Percentiles rank a stretch among this genome's conserved stretches.
Conservation (phyloP, 1,140 invertebrate genomes). For the Stegodyphus dumicola region DNA sequence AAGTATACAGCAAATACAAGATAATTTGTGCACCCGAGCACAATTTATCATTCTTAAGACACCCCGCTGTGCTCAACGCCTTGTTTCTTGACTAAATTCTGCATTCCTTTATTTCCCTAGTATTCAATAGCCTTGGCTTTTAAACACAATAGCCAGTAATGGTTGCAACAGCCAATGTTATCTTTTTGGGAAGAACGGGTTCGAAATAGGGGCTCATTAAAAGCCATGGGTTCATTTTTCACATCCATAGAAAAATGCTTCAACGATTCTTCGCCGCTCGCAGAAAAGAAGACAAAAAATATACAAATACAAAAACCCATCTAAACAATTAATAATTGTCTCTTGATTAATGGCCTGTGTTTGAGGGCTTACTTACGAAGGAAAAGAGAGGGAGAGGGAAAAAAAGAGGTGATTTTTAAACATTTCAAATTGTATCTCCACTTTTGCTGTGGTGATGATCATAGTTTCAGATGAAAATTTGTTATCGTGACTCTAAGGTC, state of each 20-base stretch:
- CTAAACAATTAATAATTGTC: conserved; percentile 5
- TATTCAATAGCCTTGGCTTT: neutral
- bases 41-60: conserved; percentile 1
- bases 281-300: neutral
- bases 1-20: too few species aligned
- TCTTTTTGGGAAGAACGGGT: neutral
- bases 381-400: too few species aligned
- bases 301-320: neutral
- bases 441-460: too few species aligned
- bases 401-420: too few species aligned
- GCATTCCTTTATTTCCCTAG: neutral
- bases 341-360: neutral
- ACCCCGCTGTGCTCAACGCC: neutral
- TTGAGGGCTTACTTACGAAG: conserved; percentile 3
- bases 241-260: neutral
- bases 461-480: too few species aligned
- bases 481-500: too few species aligned
- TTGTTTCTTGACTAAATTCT: neutral
- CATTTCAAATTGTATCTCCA: too few species aligned
- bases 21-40: too few species aligned
- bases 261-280: neutral
- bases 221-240: neutral
- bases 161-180: neutral
- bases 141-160: neutral
- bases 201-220: neutral